Evolutionary conservation across 1,140 invertebrate species (phyloP), one percentile per base, ranked within the genome.

Genomic region (Manduca sexta): DNA sequence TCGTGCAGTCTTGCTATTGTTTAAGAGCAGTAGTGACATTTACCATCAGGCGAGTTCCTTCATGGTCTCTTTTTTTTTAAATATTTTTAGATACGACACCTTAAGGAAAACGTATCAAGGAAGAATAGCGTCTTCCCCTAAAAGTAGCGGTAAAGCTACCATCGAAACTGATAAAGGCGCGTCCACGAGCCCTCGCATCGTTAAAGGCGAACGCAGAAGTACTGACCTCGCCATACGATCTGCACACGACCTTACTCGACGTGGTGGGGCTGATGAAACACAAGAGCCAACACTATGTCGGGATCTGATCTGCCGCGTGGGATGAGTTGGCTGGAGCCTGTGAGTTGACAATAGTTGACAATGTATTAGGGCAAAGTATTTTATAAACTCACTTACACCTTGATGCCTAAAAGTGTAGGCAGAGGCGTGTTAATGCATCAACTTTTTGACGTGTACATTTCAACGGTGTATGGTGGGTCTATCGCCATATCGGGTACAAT

Each of bases 81-180:
- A 14, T 8, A 18, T 15, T 45, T 18, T 11, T 47, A 92, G 93
- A 67, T 95, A 95, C 78, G 90, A 92, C 1, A 86, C 89, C 34
- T 90, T 97, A 14, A 89, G 95, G 3, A 90, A 92, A 57, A 95
- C 94, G 0, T 87, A 94, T 13, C 94, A 96, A 74, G 95, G 94
- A 1, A 95, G 95, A 83, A 89, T 94, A 59, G 95, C 88, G 95
- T 13, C 63, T 96, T 39, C 94, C 95, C 0, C 94, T 95, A n/a
- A n/a, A n/a, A 58, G 94, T 97, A 69, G 91, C 93, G 0, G 91
- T 96, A 55, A 84, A 89, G 1, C 90, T 97, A 65, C 95, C 95
- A 0, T 75, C 88, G 6, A 91, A 88, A 75, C 91, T 96, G 54
- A 88, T 89, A 47, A 84, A 86, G 54, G 29, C 37, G 0, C 44